Evolutionary conservation across 2,888 invertebrate genomes (phyloP).

Genomic region (Lepidonotus clava): DNA sequence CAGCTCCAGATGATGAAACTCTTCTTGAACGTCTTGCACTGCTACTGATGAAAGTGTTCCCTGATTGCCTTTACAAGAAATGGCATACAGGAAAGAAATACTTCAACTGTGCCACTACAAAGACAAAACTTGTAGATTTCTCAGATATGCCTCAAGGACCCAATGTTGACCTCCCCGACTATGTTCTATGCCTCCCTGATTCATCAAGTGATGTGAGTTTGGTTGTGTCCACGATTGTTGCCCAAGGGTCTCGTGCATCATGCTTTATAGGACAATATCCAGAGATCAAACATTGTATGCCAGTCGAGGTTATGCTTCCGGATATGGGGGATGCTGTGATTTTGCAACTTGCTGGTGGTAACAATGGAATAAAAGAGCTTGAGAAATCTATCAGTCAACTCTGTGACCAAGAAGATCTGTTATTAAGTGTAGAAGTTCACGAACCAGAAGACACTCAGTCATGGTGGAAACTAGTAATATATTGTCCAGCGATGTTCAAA

Average conservation of each 20-base stretch:
- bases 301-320: background rate
- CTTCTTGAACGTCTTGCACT: background rate
- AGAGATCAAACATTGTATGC: background rate
- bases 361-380: background rate
- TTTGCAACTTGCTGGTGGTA: background rate
- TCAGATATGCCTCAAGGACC: background rate
- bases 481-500: conserved; percentile 19
- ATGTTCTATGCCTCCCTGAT: conserved; percentile 11
- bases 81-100: background rate
- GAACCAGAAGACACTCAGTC: background rate
- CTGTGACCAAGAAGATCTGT: background rate
- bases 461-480: background rate
- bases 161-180: background rate
- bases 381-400: background rate
- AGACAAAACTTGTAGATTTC: background rate
- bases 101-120: background rate
- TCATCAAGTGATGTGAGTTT: background rate
- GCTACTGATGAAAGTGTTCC: conserved; percentile 12
- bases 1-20: background rate
- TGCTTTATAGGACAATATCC: background rate
- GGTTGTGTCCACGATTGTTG: background rate
- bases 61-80: background rate
- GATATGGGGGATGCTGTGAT: conserved; percentile 15
- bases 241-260: background rate
- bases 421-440: background rate